Evolutionary conservation across 2,113 vertebrate genomes (phyloP).

Genomic region (Setophaga coronata): DNA sequence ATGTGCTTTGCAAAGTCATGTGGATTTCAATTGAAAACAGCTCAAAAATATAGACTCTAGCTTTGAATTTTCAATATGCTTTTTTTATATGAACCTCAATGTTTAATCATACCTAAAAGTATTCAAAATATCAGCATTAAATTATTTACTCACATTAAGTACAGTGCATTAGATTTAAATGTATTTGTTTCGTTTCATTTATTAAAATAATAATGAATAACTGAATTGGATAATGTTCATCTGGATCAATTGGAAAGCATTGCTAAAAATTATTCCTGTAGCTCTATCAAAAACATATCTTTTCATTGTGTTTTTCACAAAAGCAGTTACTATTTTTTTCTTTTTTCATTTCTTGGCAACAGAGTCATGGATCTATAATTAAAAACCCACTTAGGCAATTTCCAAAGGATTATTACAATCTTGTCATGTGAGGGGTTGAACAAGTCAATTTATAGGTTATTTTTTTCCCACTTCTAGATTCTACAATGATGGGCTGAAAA

Average conservation of each 20-base stretch:
- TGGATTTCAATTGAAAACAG: neutral
- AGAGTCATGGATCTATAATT: conserved; percentile 29
- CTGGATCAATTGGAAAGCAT: neutral
- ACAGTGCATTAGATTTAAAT: neutral
- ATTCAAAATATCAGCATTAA: neutral
- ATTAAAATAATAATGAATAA: neutral
- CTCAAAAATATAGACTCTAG: neutral
- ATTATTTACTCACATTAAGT: neutral
- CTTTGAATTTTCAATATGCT: neutral
- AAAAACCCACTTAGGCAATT: conserved; percentile 43
- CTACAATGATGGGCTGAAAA: neutral
- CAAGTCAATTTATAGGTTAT: conserved; percentile 1
- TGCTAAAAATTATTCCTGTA: neutral
- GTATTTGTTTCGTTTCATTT: neutral
- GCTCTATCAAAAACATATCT: neutral
- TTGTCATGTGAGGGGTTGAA: conserved; percentile 18
- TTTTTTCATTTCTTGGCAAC: conserved; percentile 41
- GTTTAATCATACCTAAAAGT: neutral
- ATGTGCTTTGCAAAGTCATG: neutral
- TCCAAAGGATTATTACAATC: conserved; percentile 21
- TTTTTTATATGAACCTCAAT: neutral
- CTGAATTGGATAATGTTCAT: neutral
- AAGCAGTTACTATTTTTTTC: conserved; percentile 16
- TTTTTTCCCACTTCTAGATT: neutral
- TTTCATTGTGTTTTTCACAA: conserved; percentile 18